Conservation (phyloP, 2,113 vertebrate genomes). For the Rhipidura dahli region DNA sequence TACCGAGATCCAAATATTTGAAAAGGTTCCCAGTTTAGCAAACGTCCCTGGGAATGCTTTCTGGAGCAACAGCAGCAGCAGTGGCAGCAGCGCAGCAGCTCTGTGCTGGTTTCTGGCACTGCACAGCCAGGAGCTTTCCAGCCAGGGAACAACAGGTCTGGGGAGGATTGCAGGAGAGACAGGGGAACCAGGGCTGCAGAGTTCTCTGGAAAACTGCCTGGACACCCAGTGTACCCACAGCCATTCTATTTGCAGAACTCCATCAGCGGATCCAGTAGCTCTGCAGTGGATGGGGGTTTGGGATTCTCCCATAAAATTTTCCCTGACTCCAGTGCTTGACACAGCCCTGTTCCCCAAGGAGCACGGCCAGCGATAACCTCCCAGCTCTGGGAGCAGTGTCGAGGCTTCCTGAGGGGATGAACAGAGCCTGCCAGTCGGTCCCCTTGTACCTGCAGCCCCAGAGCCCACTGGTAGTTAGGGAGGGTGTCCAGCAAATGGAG, state of each 20-base stretch:
- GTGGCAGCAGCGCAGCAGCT: background rate
- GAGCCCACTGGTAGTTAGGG: fast-evolving
- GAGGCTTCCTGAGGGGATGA: background rate
- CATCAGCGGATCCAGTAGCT: background rate
- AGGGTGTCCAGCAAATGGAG: fast-evolving
- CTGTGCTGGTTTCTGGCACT: background rate
- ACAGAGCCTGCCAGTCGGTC: fast-evolving
- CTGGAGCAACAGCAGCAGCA: background rate
- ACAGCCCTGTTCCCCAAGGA: background rate
- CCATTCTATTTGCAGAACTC: fast-evolving
- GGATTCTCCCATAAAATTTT: background rate
- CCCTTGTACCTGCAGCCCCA: fast-evolving
- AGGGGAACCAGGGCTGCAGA: background rate
- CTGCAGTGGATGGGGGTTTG: fast-evolving
- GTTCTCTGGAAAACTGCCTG: background rate
- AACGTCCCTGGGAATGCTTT: fast-evolving
- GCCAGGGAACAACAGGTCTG: fast-evolving
- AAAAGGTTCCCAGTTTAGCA: background rate
- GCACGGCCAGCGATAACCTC: fast-evolving
- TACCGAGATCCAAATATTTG: background rate
- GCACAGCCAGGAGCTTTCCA: fast-evolving
- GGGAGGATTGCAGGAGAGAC: fast-evolving
- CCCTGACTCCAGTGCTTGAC: fast-evolving
- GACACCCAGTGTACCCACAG: fast-evolving
- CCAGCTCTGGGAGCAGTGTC: fast-evolving